Conservation (phyloP, 2,797 vertebrate species). For the Sorex maritimensis region DNA sequence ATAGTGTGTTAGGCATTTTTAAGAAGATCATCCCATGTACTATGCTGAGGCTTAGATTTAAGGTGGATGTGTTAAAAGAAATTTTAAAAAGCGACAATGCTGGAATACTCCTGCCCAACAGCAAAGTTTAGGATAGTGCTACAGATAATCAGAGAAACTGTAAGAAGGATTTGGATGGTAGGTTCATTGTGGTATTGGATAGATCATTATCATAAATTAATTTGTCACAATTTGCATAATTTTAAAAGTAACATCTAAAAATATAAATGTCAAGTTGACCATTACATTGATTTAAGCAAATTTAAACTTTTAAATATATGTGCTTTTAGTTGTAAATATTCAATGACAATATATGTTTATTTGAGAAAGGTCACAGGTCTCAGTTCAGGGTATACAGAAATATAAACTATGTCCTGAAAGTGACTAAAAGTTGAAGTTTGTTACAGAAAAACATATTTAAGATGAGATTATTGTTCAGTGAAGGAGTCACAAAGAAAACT, state of each 20-base stretch:
- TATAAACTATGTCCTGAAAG: background rate
- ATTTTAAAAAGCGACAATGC: background rate
- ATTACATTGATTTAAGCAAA: background rate
- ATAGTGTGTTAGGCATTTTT: background rate
- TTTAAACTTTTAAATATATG: background rate
- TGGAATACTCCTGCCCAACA: background rate
- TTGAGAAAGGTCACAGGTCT: background rate
- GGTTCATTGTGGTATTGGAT: too few species aligned
- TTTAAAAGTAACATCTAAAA: slow-evolving; percentile 13
- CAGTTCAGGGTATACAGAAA: background rate
- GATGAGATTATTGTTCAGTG: background rate
- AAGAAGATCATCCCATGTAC: background rate
- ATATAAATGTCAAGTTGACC: background rate
- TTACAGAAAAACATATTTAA: too few species aligned
- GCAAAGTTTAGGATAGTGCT: background rate
- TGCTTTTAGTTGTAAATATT: background rate
- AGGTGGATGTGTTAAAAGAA: background rate
- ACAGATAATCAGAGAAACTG: too few species aligned
- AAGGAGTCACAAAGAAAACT: background rate
- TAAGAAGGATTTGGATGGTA: too few species aligned
- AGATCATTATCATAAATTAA: too few species aligned
- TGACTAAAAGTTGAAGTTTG: background rate
- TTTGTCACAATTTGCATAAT: background rate
- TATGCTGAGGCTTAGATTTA: background rate
- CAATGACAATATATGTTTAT: background rate